A percentile compares a stretch with the other conserved stretches of the same genome.
Conservation (phyloP, 2,797 vertebrate species). For the Bradypodion ventrale region DNA sequence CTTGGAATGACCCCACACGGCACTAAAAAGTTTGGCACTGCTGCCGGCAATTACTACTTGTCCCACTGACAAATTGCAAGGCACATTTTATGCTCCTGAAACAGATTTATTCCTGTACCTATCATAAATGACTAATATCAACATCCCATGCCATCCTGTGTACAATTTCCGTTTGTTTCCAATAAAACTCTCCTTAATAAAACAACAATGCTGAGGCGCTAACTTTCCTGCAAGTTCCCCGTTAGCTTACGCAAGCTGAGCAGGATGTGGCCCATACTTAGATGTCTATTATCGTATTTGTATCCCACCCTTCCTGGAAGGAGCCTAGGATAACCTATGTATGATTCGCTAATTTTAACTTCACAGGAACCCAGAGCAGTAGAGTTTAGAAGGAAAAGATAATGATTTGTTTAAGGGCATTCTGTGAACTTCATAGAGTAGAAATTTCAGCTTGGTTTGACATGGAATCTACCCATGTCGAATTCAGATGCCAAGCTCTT, state of each 20-base stretch:
- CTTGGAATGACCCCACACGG: no score
- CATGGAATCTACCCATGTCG: background rate
- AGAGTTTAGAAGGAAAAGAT: background rate
- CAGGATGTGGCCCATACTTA: background rate
- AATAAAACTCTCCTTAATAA: background rate
- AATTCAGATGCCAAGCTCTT: background rate
- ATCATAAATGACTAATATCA: background rate
- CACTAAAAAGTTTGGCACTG: background rate
- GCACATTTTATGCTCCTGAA: background rate
- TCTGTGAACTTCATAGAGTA: background rate
- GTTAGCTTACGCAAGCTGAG: background rate
- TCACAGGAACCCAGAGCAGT: background rate
- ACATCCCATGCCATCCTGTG: background rate
- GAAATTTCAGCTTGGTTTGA: background rate
- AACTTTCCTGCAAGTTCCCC: background rate
- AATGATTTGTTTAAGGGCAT: background rate
- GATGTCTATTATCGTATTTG: background rate
- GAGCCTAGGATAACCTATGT: background rate
- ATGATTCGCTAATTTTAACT: constrained; percentile 2
- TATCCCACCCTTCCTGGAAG: constrained; percentile 10
- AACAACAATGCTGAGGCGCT: background rate
- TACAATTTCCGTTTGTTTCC: background rate
- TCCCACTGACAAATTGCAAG: background rate
- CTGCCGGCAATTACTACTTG: background rate
- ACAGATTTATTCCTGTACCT: background rate